Percentiles rank a stretch among this genome's conserved stretches.
Conservation (phyloP, 2,113 vertebrate species). For the Pongo pygmaeus region DNA sequence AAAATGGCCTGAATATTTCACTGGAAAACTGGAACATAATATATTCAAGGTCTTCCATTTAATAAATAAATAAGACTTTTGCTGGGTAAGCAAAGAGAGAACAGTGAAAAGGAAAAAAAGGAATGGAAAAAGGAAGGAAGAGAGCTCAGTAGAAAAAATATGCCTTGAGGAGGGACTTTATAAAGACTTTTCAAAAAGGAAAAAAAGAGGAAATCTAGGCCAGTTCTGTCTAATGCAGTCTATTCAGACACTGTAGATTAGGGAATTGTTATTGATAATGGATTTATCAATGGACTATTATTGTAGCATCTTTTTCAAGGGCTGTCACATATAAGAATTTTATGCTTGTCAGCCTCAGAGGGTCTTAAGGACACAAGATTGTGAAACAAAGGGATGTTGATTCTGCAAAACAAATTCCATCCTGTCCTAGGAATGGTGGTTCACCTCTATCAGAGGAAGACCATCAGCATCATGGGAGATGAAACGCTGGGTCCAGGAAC, state of each 20-base stretch:
- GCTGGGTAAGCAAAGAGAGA: not conserved
- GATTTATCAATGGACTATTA: conserved; percentile 27
- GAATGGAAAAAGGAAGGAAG: not conserved
- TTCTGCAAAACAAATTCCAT: conserved; percentile 10
- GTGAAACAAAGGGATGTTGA: conserved; percentile 19
- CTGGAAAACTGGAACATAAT: not conserved
- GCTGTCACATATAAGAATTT: not conserved
- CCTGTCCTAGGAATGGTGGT: not conserved
- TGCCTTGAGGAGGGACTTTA: not conserved
- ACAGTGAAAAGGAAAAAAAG: not conserved
- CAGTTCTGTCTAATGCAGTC: not conserved
- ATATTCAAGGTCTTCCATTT: not conserved
- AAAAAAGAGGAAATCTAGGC: not conserved
- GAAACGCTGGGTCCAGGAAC: not conserved
- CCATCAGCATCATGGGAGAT: not conserved
- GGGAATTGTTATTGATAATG: conserved; percentile 20
- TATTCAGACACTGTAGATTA: not conserved
- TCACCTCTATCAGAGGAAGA: not conserved
- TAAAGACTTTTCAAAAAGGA: not conserved
- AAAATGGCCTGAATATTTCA: not conserved
- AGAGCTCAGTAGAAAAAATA: not conserved
- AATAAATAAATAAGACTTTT: not conserved
- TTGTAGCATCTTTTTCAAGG: conserved; percentile 19
- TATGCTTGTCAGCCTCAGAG: not conserved
- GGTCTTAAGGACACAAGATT: not conserved